phyloP scores from a whole-genome alignment of 92 coral and sea anemone species.

The Metridium senile region DNA sequence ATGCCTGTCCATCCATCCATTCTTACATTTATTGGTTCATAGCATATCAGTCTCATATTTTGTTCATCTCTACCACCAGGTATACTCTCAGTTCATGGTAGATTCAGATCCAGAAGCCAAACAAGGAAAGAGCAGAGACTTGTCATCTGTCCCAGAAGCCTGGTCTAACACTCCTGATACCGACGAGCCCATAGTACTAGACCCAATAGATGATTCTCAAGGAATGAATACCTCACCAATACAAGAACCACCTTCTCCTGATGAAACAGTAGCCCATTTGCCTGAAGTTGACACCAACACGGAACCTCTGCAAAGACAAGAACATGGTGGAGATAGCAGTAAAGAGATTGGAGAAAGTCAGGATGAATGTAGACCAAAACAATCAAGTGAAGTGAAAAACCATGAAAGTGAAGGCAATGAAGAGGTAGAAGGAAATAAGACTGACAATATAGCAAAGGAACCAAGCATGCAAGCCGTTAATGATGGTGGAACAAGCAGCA shows the following conservation, averaged over 20 bases:
- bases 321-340: neutral
- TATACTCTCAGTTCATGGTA: conserved; percentile 52
- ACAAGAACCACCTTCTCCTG: neutral
- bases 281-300: neutral
- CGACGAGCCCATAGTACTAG: neutral
- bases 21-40: neutral
- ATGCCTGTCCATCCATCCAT: neutral
- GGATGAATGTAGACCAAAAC: no score
- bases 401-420: neutral
- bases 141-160: conserved; percentile 27
- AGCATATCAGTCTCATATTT: no score
- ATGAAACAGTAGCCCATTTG: neutral
- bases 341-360: neutral
- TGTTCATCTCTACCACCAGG: conserved; percentile 21
- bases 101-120: conserved; percentile 31
- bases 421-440: neutral
- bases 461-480: neutral
- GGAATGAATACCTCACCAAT: neutral
- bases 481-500: neutral
- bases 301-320: neutral
- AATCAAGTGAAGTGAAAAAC: neutral
- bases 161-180: conserved; percentile 16
- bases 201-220: neutral
- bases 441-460: neutral
- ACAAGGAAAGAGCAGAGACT: conserved; percentile 23